A percentile compares a stretch with the other conserved stretches of the same genome.
phyloP scores from a whole-genome alignment of 2,888 invertebrate species.

The Iphiclides podalirius region DNA sequence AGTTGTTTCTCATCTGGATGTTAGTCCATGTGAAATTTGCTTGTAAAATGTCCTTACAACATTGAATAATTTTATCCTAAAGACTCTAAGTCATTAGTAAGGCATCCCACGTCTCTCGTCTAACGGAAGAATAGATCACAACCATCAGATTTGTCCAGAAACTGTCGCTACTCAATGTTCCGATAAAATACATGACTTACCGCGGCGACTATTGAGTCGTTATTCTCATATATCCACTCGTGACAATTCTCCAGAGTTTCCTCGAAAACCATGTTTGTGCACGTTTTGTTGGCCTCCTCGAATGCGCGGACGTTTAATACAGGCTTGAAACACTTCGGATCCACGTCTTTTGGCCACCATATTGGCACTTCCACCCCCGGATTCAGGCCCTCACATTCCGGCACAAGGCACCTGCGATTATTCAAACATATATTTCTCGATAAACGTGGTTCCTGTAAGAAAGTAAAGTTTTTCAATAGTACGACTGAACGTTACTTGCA shows the following conservation, averaged over 20 bases:
- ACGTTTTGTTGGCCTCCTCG: conserved; percentile 40
- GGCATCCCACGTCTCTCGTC: too few species aligned
- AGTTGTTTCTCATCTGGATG: too few species aligned
- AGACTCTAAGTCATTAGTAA: too few species aligned
- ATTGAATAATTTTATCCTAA: too few species aligned
- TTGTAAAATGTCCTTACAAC: too few species aligned
- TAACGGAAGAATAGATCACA: too few species aligned
- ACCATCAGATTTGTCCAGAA: too few species aligned
- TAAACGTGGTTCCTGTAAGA: too few species aligned
- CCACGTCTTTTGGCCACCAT: conserved; percentile 57
- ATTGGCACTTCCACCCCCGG: conserved; percentile 39
- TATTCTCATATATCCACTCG: conserved; percentile 60
- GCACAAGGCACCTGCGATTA: conserved; percentile 55
- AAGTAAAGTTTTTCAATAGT: neutral
- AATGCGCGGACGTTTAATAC: conserved; percentile 38
- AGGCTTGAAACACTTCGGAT: conserved; percentile 51
- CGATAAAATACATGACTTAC: conserved; percentile 35
- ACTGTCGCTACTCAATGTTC: too few species aligned
- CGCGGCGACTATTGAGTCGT: conserved; percentile 56
- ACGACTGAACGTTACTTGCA: too few species aligned
- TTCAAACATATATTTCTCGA: too few species aligned
- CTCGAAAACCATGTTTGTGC: conserved; percentile 45
- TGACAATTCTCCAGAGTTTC: conserved; percentile 47
- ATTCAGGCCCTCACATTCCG: conserved; percentile 49
- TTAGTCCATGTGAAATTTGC: too few species aligned